Base-by-base conservation (phyloP, 2,888 invertebrate genomes). In the Diogma glabrata region DNA sequence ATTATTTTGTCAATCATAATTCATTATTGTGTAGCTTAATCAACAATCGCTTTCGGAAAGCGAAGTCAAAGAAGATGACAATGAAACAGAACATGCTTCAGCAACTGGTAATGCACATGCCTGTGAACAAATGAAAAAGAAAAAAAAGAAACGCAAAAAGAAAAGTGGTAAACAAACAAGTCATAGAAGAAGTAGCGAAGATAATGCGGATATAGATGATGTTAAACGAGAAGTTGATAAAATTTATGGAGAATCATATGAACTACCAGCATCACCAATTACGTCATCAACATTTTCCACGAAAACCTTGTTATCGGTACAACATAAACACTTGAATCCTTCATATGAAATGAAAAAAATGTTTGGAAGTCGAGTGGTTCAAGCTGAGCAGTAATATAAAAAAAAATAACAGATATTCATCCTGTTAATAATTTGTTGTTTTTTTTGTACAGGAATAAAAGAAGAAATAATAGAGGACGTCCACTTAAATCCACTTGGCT, bases 321-420 rank as follows among this genome's bases (percentile, higher is more conserved):
- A 85, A 56, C 74, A 78, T 55, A 83, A 83, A 62, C 75, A 84
- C 65, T 70, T 89, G 19, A 87, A 87, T 71, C 80, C 85, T 10
- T 83, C 84, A 57, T 85, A 85, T 70, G 89, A 89, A 70, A 73
- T 89, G 64, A 82, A 84, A 55, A 76, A 81, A 61, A 86, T 87
- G 61, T 89, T 89, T 73, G 88, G 89, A 19, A 81, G 83, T 17
- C 81, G 82, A 67, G 82, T 85, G 50, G 77, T 87, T 20, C 50
- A 40, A 45, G 40, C 50, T 3, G 50, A 50, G 28, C 71, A 72
- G 55, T 47, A 51, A 33, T 49, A n/a, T 5, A 30, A 30, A 33
- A 36, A 14, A 7, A 14, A 26, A 16, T 9, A 46, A 16, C 16
- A 45, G 14, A 3, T 40, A 10, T 40, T 4, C 4, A 22, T 24